Base-by-base conservation (phyloP, 2,113 vertebrate genomes). In the Myiozetetes cayanensis region DNA sequence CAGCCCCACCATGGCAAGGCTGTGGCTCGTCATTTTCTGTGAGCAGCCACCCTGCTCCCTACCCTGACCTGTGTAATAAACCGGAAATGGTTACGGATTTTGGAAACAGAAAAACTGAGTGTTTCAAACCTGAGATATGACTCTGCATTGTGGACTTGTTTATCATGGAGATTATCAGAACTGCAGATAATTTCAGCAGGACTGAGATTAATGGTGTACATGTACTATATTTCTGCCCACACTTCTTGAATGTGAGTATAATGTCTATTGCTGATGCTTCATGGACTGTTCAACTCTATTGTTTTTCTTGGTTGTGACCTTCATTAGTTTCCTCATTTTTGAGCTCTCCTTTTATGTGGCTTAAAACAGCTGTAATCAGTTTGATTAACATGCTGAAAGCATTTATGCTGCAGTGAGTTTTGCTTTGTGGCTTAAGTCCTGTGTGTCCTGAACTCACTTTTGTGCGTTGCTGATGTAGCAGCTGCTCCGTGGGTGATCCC, bases 1-100 rank as follows among this genome's bases (percentile, higher is more conserved):
- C 37, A 74, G 31, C 22, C 25, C 25, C 1, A 0, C 25, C 1
- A 0, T 11, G 6, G 5, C 25, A 87, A 23, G 13, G 6, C 5
- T 58, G 31, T 74, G 39, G 61, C 55, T 91, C 10, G 13, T 53
- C 0, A 4, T 43, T 84, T 89, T 67, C 50, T 67, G 17, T 14
- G 33, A 89, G 43, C 13, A 81, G 20, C 22, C 43, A 50, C 10
- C 4, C 30, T 52, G 15, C 33, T 85, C 43, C 68, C 5, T 27
- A 35, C 18, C 3, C 35, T 47, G 28, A 43, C 10, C 1, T 1
- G 8, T 46, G 30, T 33, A 81, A 59, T 17, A 78, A 84, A 12
- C 5, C 15, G 77, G 15, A 52, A 65, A 56, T 1, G 1, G 7
- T 23, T 66, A 55, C 8, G 3, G 22, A 52, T 88, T 92, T 90